Evolutionary conservation across 2,797 vertebrate species (phyloP), one percentile per base, ranked within the genome.

Genomic region (Manis pentadactyla): DNA sequence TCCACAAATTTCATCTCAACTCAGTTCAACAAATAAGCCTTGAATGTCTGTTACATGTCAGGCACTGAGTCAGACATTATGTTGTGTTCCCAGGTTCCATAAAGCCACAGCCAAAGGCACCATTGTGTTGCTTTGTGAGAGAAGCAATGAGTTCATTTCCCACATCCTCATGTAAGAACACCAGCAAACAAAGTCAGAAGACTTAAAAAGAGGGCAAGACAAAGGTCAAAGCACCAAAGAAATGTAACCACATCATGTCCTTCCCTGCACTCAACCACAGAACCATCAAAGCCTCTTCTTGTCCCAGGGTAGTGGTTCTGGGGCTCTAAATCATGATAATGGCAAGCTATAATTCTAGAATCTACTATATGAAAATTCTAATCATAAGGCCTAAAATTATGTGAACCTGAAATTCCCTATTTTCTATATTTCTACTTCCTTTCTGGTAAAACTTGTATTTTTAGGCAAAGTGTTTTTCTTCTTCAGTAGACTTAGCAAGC

Each of bases 381-480:
- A 79, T 64, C 21, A 55, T 31, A 89, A 34, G 25, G 25, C 87
- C 66, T 68, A 93, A 95, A 85, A 69, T 49, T 19, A 71, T 57
- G 25, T 55, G 18, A 88, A 55, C 8, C 17, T 93, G 53, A 95
- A 85, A 57, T 46, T 87, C 37, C 34, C 87, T 90, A 8, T 57
- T 85, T 77, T 91, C 17, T 93, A 61, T 71, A 77, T 87, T 77
- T 81, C 18, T 68, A 53, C 29, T 87, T 94, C 21, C 64, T 91
- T 84, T 84, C 68, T 63, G 4, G 17, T 15, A 64, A 87, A 79
- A 92, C 13, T 77, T 90, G 12, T 31, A 61, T 57, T 81, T 86
- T 89, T 87, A 91, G 89, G 69, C 69, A 92, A 92, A 64, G 34
- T 51, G 37, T 21, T 55, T 73, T 86, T 78, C 39, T 86, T 94